These are phyloP conservation scores for Nezara viridula DNA, from an alignment of 2,888 invertebrate genomes.

Conservation along the genomic window DNA sequence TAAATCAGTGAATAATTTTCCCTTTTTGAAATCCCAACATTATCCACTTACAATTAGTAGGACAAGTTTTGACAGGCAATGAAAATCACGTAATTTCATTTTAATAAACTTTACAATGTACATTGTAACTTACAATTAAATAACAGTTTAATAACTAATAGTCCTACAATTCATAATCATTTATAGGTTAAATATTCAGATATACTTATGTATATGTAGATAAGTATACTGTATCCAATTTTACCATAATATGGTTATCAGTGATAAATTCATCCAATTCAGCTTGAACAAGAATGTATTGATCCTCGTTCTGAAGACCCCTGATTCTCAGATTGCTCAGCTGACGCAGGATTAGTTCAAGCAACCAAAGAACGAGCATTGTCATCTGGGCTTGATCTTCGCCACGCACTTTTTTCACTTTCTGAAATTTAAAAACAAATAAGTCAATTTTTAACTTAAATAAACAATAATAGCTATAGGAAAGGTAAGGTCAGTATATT, in stretches of 20 bases:
- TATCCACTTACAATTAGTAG: no score
- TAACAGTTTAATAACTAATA: no score
- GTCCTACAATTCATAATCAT: no score
- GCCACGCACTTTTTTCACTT: slow-evolving; percentile 79
- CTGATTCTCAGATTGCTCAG: slow-evolving; percentile 78
- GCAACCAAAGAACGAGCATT: slow-evolving; percentile 94
- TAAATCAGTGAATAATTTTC: no score
- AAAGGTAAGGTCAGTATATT: no score
- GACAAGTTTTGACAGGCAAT: no score
- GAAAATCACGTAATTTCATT: no score
- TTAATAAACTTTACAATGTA: no score
- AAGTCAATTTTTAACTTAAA: not conserved
- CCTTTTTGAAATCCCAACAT: no score
- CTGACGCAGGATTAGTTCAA: slow-evolving; percentile 92
- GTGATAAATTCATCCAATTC: slow-evolving; percentile 85
- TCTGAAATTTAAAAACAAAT: slow-evolving; percentile 68
- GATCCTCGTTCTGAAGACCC: slow-evolving; percentile 67
- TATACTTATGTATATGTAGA: no score
- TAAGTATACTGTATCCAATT: not conserved
- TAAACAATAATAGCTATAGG: slow-evolving; percentile 42
- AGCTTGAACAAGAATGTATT: slow-evolving; percentile 77
- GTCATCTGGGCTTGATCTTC: slow-evolving; percentile 90
- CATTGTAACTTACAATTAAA: no score
- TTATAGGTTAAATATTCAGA: no score
- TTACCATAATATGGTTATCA: slow-evolving; percentile 77